A percentile compares a stretch with the other conserved stretches of the same genome.
These are phyloP conservation scores for Phoeniculus purpureus DNA, from an alignment of 2,797 vertebrate species.

Conservation along the genomic window DNA sequence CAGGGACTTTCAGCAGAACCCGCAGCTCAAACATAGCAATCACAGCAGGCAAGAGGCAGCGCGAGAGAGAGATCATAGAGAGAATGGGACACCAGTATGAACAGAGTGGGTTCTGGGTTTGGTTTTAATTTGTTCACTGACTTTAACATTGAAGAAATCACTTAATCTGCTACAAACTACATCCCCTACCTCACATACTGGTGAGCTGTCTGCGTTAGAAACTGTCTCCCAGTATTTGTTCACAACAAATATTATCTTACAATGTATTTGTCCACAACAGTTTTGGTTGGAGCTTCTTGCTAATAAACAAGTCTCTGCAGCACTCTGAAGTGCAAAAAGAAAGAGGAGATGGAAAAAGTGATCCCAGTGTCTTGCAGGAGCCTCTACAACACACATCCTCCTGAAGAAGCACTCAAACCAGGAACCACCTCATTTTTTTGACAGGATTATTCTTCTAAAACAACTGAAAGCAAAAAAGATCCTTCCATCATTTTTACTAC, in stretches of 20 bases:
- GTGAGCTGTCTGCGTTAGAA: background rate
- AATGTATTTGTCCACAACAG: background rate
- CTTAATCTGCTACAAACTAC: accelerated
- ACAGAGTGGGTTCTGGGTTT: background rate
- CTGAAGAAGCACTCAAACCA: background rate
- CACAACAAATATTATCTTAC: background rate
- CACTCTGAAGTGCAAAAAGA: background rate
- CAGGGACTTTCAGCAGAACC: background rate
- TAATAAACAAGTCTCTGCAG: background rate
- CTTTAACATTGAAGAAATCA: background rate
- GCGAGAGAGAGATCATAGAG: background rate
- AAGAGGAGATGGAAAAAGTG: background rate
- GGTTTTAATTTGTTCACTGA: background rate
- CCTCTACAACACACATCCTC: accelerated
- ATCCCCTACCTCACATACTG: background rate
- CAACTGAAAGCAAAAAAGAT: background rate
- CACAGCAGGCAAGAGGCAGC: background rate
- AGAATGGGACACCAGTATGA: accelerated
- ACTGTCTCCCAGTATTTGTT: background rate
- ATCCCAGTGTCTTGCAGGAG: background rate
- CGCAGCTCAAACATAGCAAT: accelerated
- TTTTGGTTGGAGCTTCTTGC: background rate
- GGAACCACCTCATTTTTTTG: background rate
- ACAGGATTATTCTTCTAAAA: background rate
- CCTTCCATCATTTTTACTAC: background rate